Evolutionary conservation across 2,797 vertebrate genomes (phyloP).

Genomic region (Zenarchopterus dispar): DNA sequence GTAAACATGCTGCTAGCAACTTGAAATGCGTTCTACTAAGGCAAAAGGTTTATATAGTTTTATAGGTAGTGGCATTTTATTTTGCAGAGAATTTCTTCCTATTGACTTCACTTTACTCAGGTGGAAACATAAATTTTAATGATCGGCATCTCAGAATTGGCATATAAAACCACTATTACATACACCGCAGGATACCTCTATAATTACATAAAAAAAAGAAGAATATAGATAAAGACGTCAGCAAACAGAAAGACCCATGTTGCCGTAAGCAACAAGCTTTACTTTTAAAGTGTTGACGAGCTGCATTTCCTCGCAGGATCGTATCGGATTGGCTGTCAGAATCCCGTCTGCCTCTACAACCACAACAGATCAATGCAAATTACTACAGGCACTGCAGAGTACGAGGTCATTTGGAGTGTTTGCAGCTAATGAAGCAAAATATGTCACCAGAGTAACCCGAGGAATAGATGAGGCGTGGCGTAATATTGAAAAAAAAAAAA

Average conservation of each 20-base stretch:
- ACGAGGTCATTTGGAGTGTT: slow-evolving; percentile 17
- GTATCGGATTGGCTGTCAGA: slow-evolving; percentile 9
- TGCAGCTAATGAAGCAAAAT: slow-evolving; percentile 10
- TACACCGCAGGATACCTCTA: neutral
- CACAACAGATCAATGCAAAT: slow-evolving; percentile 31
- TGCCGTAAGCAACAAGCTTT: neutral
- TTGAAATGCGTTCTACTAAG: neutral
- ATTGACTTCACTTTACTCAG: too few relatives aligned
- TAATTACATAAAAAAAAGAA: neutral
- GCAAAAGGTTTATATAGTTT: neutral
- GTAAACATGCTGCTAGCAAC: too few relatives aligned
- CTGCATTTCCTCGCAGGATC: slow-evolving; percentile 4
- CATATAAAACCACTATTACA: slow-evolving; percentile 1
- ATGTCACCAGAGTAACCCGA: neutral
- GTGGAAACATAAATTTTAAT: neutral
- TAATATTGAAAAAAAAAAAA: neutral
- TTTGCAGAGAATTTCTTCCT: neutral
- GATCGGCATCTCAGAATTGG: neutral
- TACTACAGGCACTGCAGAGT: slow-evolving; percentile 10
- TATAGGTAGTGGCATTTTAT: neutral
- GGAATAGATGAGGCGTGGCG: neutral
- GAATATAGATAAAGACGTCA: neutral
- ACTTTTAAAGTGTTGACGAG: slow-evolving; percentile 3
- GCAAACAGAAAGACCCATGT: neutral
- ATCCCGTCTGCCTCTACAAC: slow-evolving; percentile 17